Evolutionary conservation across 1,140 invertebrate genomes (phyloP).

Genomic region (Lethrus apterus): DNA sequence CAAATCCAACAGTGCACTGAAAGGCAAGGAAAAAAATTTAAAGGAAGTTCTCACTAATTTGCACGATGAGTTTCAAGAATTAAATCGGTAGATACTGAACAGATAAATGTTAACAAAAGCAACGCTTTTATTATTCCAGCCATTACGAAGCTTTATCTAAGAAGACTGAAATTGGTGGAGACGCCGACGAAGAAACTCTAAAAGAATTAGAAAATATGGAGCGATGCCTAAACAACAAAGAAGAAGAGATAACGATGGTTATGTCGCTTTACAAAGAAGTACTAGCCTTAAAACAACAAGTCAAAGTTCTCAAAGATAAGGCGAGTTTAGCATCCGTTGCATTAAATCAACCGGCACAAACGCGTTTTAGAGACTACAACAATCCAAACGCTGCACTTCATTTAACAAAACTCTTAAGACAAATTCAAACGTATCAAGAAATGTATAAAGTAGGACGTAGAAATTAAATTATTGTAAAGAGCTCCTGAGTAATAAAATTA

Average conservation of each 20-base stretch:
- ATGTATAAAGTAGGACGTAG: slow-evolving; percentile 13
- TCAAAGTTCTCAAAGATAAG: slow-evolving; percentile 39
- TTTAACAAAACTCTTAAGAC: slow-evolving; percentile 35
- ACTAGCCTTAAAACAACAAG: slow-evolving; percentile 42
- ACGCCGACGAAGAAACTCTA: slow-evolving; percentile 28
- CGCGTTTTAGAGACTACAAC: slow-evolving; percentile 25
- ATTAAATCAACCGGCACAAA: slow-evolving; percentile 5
- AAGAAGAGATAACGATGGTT: slow-evolving; percentile 47
- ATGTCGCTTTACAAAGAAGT: slow-evolving; percentile 47
- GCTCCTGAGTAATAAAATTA: not conserved
- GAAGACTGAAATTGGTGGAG: slow-evolving; percentile 27
- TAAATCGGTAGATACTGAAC: slow-evolving; percentile 38
- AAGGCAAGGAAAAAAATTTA: slow-evolving; percentile 33
- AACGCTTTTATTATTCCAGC: slow-evolving; percentile 32
- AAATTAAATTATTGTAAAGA: slow-evolving; percentile 7
- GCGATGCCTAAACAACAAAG: slow-evolving; percentile 42
- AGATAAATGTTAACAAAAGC: not conserved
- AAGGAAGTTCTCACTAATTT: slow-evolving; percentile 43
- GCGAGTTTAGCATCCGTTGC: slow-evolving; percentile 22
- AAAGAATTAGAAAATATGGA: slow-evolving; percentile 42
- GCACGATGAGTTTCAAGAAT: slow-evolving; percentile 42
- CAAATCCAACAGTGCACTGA: slow-evolving; percentile 13
- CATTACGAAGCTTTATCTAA: slow-evolving; percentile 43
- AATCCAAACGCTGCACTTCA: slow-evolving; percentile 32
- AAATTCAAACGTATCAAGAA: slow-evolving; percentile 36